Base-by-base conservation (phyloP, 2,113 vertebrate species). In the Notothenia rossii region DNA sequence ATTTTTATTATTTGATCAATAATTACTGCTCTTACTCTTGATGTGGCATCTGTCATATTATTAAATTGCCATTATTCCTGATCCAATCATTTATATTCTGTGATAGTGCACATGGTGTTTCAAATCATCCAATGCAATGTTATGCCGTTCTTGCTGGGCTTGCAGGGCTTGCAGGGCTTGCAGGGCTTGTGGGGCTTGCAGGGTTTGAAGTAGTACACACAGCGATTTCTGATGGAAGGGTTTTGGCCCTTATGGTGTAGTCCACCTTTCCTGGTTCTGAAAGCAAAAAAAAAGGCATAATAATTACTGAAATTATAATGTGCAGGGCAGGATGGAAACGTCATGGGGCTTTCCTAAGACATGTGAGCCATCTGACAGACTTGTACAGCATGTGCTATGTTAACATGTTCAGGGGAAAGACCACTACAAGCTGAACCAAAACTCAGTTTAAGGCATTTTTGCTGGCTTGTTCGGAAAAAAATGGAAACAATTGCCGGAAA, bases 141-240 rank as follows among this genome's bases (percentile, higher is more conserved):
- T 75, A 92, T 25, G 67, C 80, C 54, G 82, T 9, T 68, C 43
- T 49, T 22, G 81, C 15, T 2, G 78, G 0, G 17, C 22, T 86
- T 22, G 81, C 15, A 3, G 77, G 0, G 17, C 22, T 86, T 17
- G 82, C 14, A 4, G 82, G 17, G 6, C 43, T 49, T 22, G 81
- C 15, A 2, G 77, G 0, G 17, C 22, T 86, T 17, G 82, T 17
- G 7, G 84, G 17, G 6, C 20, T 65, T 43, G 70, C 60, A 58
- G 79, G 40, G 0, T 65, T 74, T 11, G 67, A 11, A 20, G 77
- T 33, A 6, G 62, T 51, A 67, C 93, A 94, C 86, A 82, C 75
- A 1, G 43, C 8, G 36, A 95, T 95, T 87, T 95, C 94, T 46
- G 94, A 95, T 56, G 94, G 93, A 70, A 95, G 91, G 0, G 4